Evolutionary conservation across 2,797 vertebrate species (phyloP), one percentile per base, ranked within the genome.

Genomic region (Euthynnus affinis): DNA sequence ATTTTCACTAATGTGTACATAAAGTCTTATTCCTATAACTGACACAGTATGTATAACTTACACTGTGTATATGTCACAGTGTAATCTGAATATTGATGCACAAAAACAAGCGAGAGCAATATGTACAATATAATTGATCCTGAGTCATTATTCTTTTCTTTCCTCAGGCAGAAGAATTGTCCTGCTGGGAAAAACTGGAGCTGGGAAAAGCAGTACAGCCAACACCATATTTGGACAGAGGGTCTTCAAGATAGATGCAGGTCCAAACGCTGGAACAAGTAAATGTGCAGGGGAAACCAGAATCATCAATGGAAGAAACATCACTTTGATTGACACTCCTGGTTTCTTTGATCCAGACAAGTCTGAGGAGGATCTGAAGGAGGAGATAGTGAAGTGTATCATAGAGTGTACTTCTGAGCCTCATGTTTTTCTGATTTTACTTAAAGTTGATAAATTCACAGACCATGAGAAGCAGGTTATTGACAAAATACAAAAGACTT

Each of bases 371-470:
- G 14, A 34, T 27, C 4, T 2, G 34, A 37, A 37, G 34, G 8
- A 0, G 0, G 83, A 71, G 1, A 62, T 80, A 20, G 6, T 76
- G 22, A 67, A n/a, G 9, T 78, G 78, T 1, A 42, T 81, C 55
- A 68, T 46, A 15, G 71, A 70, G 67, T 78, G 74, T 0, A 22
- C 58, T 62, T 76, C 82, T 15, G 80, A 77, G 6, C 83, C 81
- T 46, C 81, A 86, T 20, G 81, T 51, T 0, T 71, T 86, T 57
- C 0, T 88, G n/a, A 0, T 84, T 25, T 66, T 88, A 0, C 48
- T 86, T 1, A 73, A 79, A 58, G 73, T 86, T 67, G 65, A 77
- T 49, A 84, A 17, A 62, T 77, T 29, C 40, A 88, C 76, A 5
- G 9, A 61, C 42, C 81, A 86, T 0, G 78, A 88, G 58, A 42